A percentile compares a stretch with the other conserved stretches of the same genome.
Conservation (phyloP, 1,140 invertebrate genomes). For the Pseudomyrmex pallidus region DNA sequence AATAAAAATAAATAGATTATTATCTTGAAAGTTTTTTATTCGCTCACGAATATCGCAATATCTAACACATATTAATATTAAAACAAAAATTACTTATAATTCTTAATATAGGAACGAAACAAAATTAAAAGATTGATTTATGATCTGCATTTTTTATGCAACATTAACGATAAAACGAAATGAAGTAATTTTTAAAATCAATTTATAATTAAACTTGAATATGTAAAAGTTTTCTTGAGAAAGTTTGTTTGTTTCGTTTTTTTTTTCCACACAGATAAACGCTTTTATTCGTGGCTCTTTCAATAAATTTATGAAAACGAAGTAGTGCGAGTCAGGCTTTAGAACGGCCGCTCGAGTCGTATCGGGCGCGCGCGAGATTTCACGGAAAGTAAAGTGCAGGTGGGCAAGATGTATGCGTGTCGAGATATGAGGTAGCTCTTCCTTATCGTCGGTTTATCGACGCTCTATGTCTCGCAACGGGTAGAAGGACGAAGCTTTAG, state of each 20-base stretch:
- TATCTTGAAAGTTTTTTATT: constrained; percentile 11
- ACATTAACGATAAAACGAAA: not conserved
- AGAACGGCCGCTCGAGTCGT: not conserved
- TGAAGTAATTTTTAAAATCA: not conserved
- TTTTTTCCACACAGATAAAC: not conserved
- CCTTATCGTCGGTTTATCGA: constrained; percentile 3
- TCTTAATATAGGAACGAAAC: not conserved
- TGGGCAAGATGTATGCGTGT: constrained; percentile 16
- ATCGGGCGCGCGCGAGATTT: not conserved
- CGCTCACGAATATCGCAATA: not conserved
- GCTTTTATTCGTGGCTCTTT: too few species aligned
- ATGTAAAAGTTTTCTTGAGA: too few species aligned
- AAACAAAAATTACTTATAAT: not conserved
- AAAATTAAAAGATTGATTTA: not conserved
- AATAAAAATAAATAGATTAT: constrained; percentile 6
- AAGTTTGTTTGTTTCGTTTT: not conserved
- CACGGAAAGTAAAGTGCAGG: not conserved
- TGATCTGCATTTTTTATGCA: not conserved
- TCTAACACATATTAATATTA: not conserved
- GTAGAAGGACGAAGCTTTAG: constrained; percentile 1
- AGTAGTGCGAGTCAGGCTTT: not conserved
- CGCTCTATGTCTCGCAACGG: not conserved
- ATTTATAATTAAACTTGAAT: not conserved
- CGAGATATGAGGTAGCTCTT: constrained; percentile 15
- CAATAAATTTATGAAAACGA: too few species aligned